Conservation (phyloP, 2,888 invertebrate species). For the Drepana falcataria region DNA sequence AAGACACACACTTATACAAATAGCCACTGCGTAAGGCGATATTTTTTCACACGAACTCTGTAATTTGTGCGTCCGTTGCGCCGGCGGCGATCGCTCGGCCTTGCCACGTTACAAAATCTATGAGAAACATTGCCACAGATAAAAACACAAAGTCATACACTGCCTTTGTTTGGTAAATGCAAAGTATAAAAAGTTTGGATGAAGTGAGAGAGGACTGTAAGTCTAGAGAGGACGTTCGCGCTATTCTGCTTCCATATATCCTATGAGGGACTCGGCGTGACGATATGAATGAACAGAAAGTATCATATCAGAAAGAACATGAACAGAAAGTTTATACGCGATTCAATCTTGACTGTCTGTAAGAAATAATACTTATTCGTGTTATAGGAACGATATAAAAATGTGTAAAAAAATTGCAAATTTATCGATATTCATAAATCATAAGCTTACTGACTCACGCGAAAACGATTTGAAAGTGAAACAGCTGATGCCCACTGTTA, state of each 20-base stretch:
- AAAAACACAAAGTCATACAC: slow-evolving; percentile 11
- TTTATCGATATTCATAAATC: background rate
- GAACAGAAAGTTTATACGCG: too few relatives aligned
- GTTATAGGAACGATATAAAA: too few relatives aligned
- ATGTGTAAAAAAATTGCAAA: too few relatives aligned
- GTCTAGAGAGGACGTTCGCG: too few relatives aligned
- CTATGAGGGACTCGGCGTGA: too few relatives aligned
- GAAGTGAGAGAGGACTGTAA: too few relatives aligned
- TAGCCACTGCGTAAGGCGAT: slow-evolving; percentile 10
- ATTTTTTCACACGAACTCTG: slow-evolving; percentile 54
- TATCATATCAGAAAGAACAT: too few relatives aligned
- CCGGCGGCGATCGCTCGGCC: slow-evolving; percentile 25
- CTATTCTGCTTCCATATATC: background rate
- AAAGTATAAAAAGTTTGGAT: too few relatives aligned
- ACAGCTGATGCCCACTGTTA: background rate
- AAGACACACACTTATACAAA: slow-evolving; percentile 33
- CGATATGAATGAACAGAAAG: too few relatives aligned
- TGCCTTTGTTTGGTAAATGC: background rate
- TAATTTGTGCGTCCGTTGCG: slow-evolving; percentile 45
- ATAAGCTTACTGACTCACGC: background rate
- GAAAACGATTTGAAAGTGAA: background rate
- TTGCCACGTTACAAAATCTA: slow-evolving; percentile 42
- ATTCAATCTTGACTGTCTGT: too few relatives aligned
- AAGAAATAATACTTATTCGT: too few relatives aligned
- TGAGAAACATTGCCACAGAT: slow-evolving; percentile 23